Conservation (phyloP, 2,888 invertebrate species). For the Lasioglossum lativentre region DNA sequence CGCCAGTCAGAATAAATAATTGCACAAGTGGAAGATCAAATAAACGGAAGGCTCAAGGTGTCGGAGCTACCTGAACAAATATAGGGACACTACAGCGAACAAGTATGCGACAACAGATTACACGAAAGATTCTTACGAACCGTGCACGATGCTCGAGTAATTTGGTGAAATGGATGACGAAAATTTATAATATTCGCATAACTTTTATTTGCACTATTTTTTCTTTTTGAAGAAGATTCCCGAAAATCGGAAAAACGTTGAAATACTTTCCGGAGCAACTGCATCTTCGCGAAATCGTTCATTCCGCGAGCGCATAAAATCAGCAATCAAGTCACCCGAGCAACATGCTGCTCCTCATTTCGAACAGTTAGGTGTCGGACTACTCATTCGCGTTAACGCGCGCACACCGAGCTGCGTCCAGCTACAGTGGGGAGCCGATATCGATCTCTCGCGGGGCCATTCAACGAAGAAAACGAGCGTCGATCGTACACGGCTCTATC, state of each 20-base stretch:
- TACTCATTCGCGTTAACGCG: background rate
- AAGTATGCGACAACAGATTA: background rate
- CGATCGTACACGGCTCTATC: background rate
- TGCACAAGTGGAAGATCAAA: constrained; percentile 45
- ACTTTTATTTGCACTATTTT: too few species aligned
- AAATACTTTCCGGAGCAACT: too few species aligned
- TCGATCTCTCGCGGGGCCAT: background rate
- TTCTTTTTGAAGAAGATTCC: too few species aligned
- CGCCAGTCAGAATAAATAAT: constrained; percentile 55
- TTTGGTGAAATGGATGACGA: too few species aligned
- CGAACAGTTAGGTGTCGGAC: background rate
- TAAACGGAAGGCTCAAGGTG: constrained; percentile 22
- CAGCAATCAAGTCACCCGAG: background rate
- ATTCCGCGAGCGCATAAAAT: background rate
- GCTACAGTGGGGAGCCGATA: background rate
- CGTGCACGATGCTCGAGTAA: too few species aligned
- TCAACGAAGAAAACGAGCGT: background rate
- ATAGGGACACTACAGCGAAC: background rate
- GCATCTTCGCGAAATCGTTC: background rate
- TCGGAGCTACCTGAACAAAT: background rate
- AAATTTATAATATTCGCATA: too few species aligned
- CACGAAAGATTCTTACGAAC: too few species aligned
- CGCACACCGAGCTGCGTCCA: background rate
- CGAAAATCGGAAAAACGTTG: too few species aligned
- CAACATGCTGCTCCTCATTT: background rate